Percentiles rank a stretch among this genome's conserved stretches.
phyloP scores from a whole-genome alignment of 2,113 vertebrate genomes.

The Dunckerocampus dactyliophorus region DNA sequence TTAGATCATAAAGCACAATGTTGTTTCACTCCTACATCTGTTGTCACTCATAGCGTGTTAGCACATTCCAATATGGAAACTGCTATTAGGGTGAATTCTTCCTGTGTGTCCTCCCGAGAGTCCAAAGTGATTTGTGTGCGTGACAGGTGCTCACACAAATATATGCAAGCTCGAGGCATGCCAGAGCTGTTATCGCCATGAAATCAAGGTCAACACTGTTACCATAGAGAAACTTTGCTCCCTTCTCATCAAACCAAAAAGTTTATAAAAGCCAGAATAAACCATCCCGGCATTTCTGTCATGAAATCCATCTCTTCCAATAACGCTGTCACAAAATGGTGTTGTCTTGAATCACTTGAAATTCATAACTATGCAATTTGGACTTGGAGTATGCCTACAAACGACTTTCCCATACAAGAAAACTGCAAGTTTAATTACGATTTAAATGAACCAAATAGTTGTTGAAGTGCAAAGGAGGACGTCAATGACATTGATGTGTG shows the following conservation, averaged over 20 bases:
- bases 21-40: conserved; percentile 20
- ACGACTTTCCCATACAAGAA: background rate
- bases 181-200: conserved; percentile 22
- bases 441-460: background rate
- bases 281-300: conserved; percentile 17
- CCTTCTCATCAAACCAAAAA: conserved; percentile 13
- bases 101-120: conserved; percentile 34
- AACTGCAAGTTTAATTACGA: background rate
- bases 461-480: background rate
- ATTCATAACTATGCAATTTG: conserved; percentile 11
- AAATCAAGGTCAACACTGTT: conserved; percentile 17
- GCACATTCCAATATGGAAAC: conserved; percentile 18
- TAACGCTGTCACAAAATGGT: conserved; percentile 17
- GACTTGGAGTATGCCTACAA: no score
- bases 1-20: conserved; percentile 5
- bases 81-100: conserved; percentile 15
- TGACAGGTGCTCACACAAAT: conserved; percentile 46
- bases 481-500: no score
- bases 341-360: conserved; percentile 22
- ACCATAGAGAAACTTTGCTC: conserved; percentile 23
- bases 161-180: conserved; percentile 19
- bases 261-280: conserved; percentile 37
- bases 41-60: conserved; percentile 37
- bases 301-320: conserved; percentile 30
- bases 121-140: conserved; percentile 42